Evolutionary conservation across 2,888 invertebrate species (phyloP), one percentile per base, ranked within the genome.

Genomic region (Limnephilus rhombicus): DNA sequence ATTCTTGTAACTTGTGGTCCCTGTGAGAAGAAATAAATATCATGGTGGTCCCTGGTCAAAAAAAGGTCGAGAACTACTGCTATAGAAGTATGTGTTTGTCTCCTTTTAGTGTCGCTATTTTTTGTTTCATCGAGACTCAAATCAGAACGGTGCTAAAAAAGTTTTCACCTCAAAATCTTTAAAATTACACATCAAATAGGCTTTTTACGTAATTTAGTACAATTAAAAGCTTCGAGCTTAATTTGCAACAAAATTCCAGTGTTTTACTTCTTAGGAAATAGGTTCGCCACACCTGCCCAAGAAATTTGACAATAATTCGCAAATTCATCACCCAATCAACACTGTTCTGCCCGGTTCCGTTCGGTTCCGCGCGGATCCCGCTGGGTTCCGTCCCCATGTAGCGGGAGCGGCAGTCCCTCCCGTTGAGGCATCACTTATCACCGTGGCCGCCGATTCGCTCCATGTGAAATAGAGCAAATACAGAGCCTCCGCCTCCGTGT

Each of bases 401-500:
- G 85, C 34, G 80, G 49, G 49, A 90, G 41, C 49, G 34, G 31
- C 13, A 34, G 49, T 4, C 31, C 83, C 90, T 45, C 53, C 87
- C 89, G 92, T 83, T 80, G 90, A 90, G 89, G 90, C 92, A 90
- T 85, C 49, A 89, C 41, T 89, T 53, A 85, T 80, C 29, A 12
- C 29, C 89, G 53, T 80, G 80, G 18, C 31, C 80, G n/a, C 41
- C 5, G 45, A 81, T 81, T 90, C 81, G 90, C 85, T 89, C 45
- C 90, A 92, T 93, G 92, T 93, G 92, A 93, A 93, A 93, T 93
- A 93, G 92, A 92, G 91, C 92, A 90, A 90, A 80, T 68, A 91
- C 92, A 92, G 82, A 90, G 81, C 68, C 85, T 18, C 83, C 49
- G 87, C 68, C 85, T n/a, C 83, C 49, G 87, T 81, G 87, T 80